A percentile compares a stretch with the other conserved stretches of the same genome.
Evolutionary conservation across 2,113 vertebrate genomes (phyloP).

Genomic region (Monarcha castaneiventris): DNA sequence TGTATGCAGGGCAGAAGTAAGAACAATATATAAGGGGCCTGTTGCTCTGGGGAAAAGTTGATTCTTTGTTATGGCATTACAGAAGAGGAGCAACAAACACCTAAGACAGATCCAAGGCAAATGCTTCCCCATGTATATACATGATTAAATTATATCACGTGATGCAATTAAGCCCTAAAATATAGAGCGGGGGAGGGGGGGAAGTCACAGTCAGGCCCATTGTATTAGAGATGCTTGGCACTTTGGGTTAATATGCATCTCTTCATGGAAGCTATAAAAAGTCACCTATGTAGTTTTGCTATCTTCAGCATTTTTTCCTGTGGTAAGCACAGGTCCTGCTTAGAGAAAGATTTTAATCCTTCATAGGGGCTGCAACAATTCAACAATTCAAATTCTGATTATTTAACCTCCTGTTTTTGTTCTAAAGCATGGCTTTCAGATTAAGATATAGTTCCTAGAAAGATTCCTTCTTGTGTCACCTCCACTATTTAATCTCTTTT

Average conservation of each 20-base stretch:
- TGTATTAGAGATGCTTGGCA: background rate
- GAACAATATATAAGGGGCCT: background rate
- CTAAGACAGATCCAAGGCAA: background rate
- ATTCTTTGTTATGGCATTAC: background rate
- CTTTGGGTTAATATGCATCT: background rate
- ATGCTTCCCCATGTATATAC: background rate
- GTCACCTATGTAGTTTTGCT: background rate
- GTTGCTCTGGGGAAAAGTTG: background rate
- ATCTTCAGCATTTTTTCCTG: background rate
- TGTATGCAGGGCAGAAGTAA: background rate
- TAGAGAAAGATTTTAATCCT: background rate
- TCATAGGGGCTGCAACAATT: background rate
- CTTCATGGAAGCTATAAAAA: background rate
- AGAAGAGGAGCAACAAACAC: background rate
- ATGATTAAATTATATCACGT: background rate
- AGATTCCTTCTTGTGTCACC: background rate
- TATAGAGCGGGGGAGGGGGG: rapidly evolving
- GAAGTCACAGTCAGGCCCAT: background rate
- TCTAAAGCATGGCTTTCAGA: background rate
- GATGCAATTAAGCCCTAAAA: background rate
- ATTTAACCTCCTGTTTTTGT: background rate
- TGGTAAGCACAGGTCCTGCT: background rate
- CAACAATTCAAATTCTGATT: background rate
- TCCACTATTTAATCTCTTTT: background rate
- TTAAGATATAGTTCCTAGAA: background rate